A percentile compares a stretch with the other conserved stretches of the same genome.
Conservation (phyloP, 2,888 invertebrate genomes). For the Cetonia aurata region DNA sequence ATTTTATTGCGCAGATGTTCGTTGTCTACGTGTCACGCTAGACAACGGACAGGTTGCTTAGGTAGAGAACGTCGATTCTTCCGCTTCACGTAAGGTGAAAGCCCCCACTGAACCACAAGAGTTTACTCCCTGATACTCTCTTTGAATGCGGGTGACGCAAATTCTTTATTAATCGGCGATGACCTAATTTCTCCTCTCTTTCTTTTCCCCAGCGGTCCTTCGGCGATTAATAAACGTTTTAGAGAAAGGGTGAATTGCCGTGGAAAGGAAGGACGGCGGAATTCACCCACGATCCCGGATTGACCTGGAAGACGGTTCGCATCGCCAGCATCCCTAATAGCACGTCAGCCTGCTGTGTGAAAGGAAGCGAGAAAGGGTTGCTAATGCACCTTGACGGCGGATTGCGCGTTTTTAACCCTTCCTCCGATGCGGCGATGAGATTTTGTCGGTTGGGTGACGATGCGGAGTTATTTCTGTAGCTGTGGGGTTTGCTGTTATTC, state of each 20-base stretch:
- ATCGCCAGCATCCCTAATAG: conserved; percentile 30
- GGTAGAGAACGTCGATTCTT: conserved; percentile 33
- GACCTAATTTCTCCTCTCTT: conserved; percentile 27
- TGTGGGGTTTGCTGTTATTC: neutral
- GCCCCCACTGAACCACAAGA: conserved; percentile 16
- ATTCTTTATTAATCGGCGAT: conserved; percentile 28
- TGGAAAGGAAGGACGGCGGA: neutral
- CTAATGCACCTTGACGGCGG: conserved; percentile 52
- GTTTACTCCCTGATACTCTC: conserved; percentile 20
- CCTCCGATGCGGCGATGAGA: conserved; percentile 13
- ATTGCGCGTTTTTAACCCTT: conserved; percentile 49
- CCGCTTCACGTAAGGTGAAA: conserved; percentile 37
- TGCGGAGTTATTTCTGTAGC: conserved; percentile 4
- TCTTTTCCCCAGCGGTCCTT: neutral
- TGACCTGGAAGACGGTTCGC: conserved; percentile 37
- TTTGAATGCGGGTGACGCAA: conserved; percentile 19
- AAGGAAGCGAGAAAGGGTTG: conserved; percentile 50
- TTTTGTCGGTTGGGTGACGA: conserved; percentile 26
- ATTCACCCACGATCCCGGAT: conserved; percentile 46
- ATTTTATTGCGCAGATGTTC: conserved; percentile 43
- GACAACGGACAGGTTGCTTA: conserved; percentile 36
- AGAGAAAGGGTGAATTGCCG: neutral
- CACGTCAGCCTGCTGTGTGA: conserved; percentile 27
- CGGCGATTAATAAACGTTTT: conserved; percentile 27
- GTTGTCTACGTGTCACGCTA: conserved; percentile 15